Evolutionary conservation across 92 coral and sea anemone species (phyloP).

Genomic region (Ricordea florida): DNA sequence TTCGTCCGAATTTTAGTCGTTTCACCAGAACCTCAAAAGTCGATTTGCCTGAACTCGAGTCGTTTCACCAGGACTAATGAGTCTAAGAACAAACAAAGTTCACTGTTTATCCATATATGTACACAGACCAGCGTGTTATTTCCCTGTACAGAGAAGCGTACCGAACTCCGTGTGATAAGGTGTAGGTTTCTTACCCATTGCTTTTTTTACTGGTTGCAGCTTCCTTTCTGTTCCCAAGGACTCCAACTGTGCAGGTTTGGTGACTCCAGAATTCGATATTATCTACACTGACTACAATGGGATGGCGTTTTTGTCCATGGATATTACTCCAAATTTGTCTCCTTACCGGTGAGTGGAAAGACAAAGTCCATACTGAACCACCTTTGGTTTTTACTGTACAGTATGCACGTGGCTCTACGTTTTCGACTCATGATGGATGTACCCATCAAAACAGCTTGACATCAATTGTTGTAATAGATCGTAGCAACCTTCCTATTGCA

Average conservation of each 20-base stretch:
- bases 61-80: too few species aligned
- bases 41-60: too few species aligned
- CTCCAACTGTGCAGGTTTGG: slow-evolving; percentile 52
- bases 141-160: too few species aligned
- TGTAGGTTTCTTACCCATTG: not conserved
- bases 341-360: slow-evolving; percentile 58
- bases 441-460: too few species aligned
- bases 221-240: slow-evolving; percentile 53
- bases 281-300: slow-evolving; percentile 86
- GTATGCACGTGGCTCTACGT: not conserved
- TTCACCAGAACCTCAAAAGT: too few species aligned
- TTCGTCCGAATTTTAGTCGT: too few species aligned
- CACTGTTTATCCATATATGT: too few species aligned
- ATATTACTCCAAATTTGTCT: slow-evolving; percentile 71
- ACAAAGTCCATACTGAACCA: not conserved
- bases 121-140: too few species aligned
- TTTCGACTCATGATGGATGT: not conserved
- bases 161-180: too few species aligned
- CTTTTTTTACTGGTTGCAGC: slow-evolving; percentile 18
- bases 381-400: not conserved
- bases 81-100: too few species aligned
- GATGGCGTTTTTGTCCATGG: not conserved
- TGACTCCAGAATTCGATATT: slow-evolving; percentile 61
- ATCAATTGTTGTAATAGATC: too few species aligned
- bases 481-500: too few species aligned